phyloP scores from a whole-genome alignment of 2,888 invertebrate genomes.

The Cephus rjabovi region DNA sequence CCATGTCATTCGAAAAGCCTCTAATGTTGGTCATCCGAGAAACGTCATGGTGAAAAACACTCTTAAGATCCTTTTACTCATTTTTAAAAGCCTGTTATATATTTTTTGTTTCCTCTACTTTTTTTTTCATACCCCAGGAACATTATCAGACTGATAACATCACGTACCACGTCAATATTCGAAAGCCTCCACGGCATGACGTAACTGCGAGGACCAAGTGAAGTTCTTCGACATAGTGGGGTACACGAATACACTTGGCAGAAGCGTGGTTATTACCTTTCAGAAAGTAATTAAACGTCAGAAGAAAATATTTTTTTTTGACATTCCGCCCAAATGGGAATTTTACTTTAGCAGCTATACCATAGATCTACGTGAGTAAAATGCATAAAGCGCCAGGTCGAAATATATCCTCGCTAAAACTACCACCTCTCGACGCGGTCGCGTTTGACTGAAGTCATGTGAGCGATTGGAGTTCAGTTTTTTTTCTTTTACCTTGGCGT shows the following conservation, averaged over 20 bases:
- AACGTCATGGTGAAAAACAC: neutral
- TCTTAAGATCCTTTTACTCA: neutral
- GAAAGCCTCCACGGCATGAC: neutral
- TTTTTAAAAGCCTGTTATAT: neutral
- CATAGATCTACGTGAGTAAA: neutral
- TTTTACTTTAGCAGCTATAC: neutral
- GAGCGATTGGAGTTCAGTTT: neutral
- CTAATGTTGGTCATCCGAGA: neutral
- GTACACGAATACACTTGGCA: neutral
- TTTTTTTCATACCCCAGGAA: neutral
- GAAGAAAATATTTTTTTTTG: neutral
- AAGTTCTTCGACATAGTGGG: neutral
- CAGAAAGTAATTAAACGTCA: neutral
- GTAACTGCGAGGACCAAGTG: neutral
- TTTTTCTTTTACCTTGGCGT: neutral
- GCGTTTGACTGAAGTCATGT: neutral
- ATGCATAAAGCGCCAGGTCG: neutral
- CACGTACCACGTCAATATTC: neutral
- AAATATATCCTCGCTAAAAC: neutral
- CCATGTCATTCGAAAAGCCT: neutral
- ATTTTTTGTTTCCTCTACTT: neutral
- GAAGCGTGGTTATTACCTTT: neutral
- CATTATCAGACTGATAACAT: neutral
- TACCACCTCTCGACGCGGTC: neutral
- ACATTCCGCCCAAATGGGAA: neutral